Conservation (phyloP, 2,113 vertebrate species). For the Sorex fumeus region DNA sequence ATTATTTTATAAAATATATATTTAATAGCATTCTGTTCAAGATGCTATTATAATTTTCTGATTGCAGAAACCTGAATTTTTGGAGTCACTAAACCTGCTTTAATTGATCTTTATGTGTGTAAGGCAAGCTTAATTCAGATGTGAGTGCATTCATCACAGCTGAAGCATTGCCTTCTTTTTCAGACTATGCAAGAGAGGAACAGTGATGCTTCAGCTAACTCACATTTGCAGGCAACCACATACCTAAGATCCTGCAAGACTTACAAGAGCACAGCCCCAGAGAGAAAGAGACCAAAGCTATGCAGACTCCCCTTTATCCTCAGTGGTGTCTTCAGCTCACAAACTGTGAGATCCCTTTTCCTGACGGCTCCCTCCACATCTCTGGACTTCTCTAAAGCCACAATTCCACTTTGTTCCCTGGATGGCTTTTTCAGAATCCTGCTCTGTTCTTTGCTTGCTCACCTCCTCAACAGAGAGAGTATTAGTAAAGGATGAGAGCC, state of each 20-base stretch:
- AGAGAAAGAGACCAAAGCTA: neutral
- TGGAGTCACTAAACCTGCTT: constrained; percentile 75
- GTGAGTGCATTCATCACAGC: constrained; percentile 78
- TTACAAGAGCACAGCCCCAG: constrained; percentile 52
- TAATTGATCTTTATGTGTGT: constrained; percentile 83
- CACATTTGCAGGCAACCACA: constrained; percentile 40
- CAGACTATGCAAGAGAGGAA: constrained; percentile 54
- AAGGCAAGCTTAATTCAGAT: constrained; percentile 82
- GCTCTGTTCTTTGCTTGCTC: constrained; percentile 56
- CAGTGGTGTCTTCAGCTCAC: neutral
- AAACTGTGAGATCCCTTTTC: constrained; percentile 17
- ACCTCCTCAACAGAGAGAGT: constrained; percentile 53
- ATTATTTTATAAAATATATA: too few species aligned
- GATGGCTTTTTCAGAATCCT: neutral
- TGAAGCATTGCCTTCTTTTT: constrained; percentile 59
- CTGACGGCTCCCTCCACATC: constrained; percentile 32
- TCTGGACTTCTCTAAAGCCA: constrained; percentile 73
- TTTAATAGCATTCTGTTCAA: constrained; percentile 63
- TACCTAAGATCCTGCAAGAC: constrained; percentile 13
- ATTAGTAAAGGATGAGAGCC: constrained; percentile 27
- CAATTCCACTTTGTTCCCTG: constrained; percentile 64
- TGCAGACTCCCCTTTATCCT: neutral
- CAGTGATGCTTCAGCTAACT: neutral
- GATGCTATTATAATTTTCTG: constrained; percentile 84
- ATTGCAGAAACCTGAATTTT: constrained; percentile 83